These are phyloP conservation scores for Triops longicaudatus DNA, from an alignment of 1,140 invertebrate species.

Conservation along the genomic window DNA sequence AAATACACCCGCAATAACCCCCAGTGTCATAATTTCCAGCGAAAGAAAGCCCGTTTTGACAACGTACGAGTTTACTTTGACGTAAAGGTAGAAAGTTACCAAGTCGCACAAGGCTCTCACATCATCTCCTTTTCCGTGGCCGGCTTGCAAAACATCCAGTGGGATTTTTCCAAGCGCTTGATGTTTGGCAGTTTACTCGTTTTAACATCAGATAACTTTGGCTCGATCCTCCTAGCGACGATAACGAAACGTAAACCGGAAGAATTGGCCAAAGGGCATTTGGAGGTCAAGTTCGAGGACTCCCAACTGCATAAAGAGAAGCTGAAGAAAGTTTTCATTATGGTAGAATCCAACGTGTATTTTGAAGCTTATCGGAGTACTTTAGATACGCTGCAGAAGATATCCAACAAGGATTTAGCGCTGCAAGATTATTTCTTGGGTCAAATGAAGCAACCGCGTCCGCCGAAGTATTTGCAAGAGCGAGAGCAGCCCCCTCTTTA, in stretches of 20 bases:
- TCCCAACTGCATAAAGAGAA: neutral
- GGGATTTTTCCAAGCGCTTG: slow-evolving; percentile 48
- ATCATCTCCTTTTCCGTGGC: slow-evolving; percentile 22
- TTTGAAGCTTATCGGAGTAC: slow-evolving; percentile 51
- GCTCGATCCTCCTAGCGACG: slow-evolving; percentile 54
- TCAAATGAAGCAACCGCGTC: neutral
- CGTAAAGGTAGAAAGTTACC: slow-evolving; percentile 23
- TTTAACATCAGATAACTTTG: slow-evolving; percentile 58
- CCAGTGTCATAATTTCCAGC: neutral
- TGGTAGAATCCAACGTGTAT: slow-evolving; percentile 49
- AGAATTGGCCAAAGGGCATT: slow-evolving; percentile 30
- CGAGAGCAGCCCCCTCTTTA: neutral
- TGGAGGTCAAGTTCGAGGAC: slow-evolving; percentile 25
- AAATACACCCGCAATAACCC: neutral
- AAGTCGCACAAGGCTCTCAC: neutral
- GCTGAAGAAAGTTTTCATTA: slow-evolving; percentile 41
- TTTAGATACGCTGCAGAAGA: slow-evolving; percentile 49
- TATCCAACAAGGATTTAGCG: slow-evolving; percentile 46
- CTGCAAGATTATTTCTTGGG: slow-evolving; percentile 52
- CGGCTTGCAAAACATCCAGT: slow-evolving; percentile 32
- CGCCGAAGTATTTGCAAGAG: slow-evolving; percentile 23
- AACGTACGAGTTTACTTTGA: slow-evolving; percentile 28
- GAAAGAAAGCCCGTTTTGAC: slow-evolving; percentile 19
- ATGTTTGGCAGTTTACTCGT: slow-evolving; percentile 63
- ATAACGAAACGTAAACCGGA: slow-evolving; percentile 50